A percentile compares a stretch with the other conserved stretches of the same genome.
These are phyloP conservation scores for Villa cingulata DNA, from an alignment of 2,888 invertebrate species.

Conservation along the genomic window DNA sequence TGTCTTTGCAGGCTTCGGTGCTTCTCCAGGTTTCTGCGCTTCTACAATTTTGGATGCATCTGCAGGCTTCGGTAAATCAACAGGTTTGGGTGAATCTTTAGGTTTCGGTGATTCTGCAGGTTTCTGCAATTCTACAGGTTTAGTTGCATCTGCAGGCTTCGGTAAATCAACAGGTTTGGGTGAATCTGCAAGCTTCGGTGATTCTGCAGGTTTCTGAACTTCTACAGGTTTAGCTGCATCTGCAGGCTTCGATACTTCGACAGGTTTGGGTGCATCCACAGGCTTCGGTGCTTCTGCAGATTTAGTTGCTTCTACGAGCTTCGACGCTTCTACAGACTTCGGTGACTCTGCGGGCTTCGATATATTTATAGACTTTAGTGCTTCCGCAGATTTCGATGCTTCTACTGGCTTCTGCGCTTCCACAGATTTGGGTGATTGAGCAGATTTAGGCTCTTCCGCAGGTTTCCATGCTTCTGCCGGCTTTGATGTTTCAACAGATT, in stretches of 20 bases:
- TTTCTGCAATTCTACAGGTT: slow-evolving; percentile 29
- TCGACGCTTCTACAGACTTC: not conserved
- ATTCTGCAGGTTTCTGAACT: slow-evolving; percentile 63
- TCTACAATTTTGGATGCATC: slow-evolving; percentile 53
- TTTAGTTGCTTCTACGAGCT: not conserved
- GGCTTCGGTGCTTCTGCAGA: not conserved
- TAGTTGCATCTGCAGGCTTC: slow-evolving; percentile 71
- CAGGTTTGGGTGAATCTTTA: slow-evolving; percentile 70
- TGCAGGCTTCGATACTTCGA: not conserved
- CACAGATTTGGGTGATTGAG: slow-evolving; percentile 48
- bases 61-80: slow-evolving; percentile 33
- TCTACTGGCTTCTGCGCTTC: slow-evolving; percentile 48
- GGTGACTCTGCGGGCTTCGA: slow-evolving; percentile 34
- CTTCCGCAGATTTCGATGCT: slow-evolving; percentile 40
- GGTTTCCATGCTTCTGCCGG: slow-evolving; percentile 37
- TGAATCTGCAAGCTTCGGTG: slow-evolving; percentile 82
- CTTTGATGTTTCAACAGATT: slow-evolving; percentile 49
- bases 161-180: slow-evolving; percentile 27
- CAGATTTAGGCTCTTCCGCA: slow-evolving; percentile 43
- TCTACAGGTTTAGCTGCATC: slow-evolving; percentile 5
- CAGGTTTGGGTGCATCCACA: slow-evolving; percentile 42
- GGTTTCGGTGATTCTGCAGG: slow-evolving; percentile 66
- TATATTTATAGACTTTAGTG: slow-evolving; percentile 58
- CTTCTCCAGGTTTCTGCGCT: slow-evolving; percentile 64
- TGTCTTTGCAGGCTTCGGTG: slow-evolving; percentile 46